Evolutionary conservation across 1,140 invertebrate species (phyloP), one percentile per base, ranked within the genome.

Genomic region (Drosophila jambulina): DNA sequence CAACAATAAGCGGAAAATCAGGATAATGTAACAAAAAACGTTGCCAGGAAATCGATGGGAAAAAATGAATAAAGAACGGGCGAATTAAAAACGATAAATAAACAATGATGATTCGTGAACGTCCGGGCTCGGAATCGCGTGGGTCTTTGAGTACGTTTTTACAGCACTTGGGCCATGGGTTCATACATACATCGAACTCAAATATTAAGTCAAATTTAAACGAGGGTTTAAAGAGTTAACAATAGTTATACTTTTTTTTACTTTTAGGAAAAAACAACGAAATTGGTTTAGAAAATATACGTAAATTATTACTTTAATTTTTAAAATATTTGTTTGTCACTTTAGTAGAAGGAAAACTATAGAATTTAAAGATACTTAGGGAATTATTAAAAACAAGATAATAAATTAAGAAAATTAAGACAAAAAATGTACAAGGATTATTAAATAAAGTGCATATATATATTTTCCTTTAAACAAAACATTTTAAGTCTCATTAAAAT

Each of bases 1-100:
- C 71, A 48, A 62, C 58, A 70, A 67, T 65, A 72, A 71, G 42
- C 65, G 68, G 42, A 70, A 75, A 70, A 71, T 74, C 70, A 74
- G 42, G 70, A 59, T 51, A 74, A 74, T 72, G 70, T 74, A 27
- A 74, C 36, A 49, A 57, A 74, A 72, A 60, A 42, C 38, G 38
- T 21, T 53, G 46, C 38, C 67, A 68, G 63, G 67, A 72, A 72
- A 58, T 56, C 67, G 32, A 72, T 74, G 67, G 62, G 60, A 49
- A 60, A 60, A 72, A 74, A 72, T 60, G 36, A 49, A 74, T 59
- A 72, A 49, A 34, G 62, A 27, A 59, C 45, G 32, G 49, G 54
- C 43, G 38, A 72, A 74, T 72, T 74, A 60, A 60, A 71, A 72
- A 36, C 70, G 43, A 72, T 72, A 71, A 72, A 49, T 71, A 36